A percentile compares a stretch with the other conserved stretches of the same genome.
These are phyloP conservation scores for Syngnathus floridae DNA, from an alignment of 2,113 vertebrate species.

Conservation along the genomic window DNA sequence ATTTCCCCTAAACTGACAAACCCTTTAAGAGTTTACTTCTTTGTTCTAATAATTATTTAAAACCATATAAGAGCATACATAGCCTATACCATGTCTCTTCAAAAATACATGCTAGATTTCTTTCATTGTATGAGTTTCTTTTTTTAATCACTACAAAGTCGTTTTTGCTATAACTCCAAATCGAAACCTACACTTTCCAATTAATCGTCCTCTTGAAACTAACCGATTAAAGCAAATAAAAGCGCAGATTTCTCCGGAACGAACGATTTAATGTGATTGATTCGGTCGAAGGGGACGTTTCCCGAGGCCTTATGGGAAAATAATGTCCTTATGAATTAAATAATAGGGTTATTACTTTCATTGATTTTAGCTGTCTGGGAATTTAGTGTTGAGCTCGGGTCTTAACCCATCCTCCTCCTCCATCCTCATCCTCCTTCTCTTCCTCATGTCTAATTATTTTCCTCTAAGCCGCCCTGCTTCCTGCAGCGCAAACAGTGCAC, in stretches of 20 bases:
- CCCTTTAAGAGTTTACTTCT: not conserved
- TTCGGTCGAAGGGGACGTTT: slow-evolving; percentile 69
- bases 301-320: slow-evolving; percentile 65
- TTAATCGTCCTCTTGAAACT: slow-evolving; percentile 60
- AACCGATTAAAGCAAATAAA: slow-evolving; percentile 51
- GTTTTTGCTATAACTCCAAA: slow-evolving; percentile 7
- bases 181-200: slow-evolving; percentile 53
- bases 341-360: slow-evolving; percentile 72
- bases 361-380: slow-evolving; percentile 71
- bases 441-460: slow-evolving; percentile 89
- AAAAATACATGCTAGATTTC: not conserved
- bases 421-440: slow-evolving; percentile 45
- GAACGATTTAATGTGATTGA: slow-evolving; percentile 69
- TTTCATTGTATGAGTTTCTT: not conserved
- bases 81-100: not conserved
- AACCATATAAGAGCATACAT: not conserved
- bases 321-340: slow-evolving; percentile 71
- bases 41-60: not conserved
- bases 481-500: slow-evolving; percentile 94
- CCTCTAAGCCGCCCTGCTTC: slow-evolving; percentile 85
- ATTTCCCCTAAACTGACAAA: no score
- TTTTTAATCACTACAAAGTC: not conserved
- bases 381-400: slow-evolving; percentile 58
- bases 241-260: slow-evolving; percentile 60
- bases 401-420: slow-evolving; percentile 36